Evolutionary conservation across 2,888 invertebrate species (phyloP), one percentile per base, ranked within the genome.

Genomic region (Sepioteuthis lessoniana): DNA sequence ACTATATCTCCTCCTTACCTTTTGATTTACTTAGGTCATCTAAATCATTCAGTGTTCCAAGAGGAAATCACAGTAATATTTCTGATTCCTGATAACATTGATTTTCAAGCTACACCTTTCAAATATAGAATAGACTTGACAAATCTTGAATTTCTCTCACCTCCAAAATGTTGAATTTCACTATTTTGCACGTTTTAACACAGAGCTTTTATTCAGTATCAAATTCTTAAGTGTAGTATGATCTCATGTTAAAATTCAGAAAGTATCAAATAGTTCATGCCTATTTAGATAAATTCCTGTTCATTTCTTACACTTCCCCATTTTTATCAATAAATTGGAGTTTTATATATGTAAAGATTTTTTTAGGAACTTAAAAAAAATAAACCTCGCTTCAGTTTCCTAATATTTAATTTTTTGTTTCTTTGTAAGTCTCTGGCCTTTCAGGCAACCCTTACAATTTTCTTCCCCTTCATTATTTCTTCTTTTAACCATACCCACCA

Each of bases 361-460:
- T 76, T 76, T 25, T n/a, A n/a, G n/a, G 13, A 76, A 8, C n/a
- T 76, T 10, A 13, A 1, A 76, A 13, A 13, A 76, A 55, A 25
- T 55, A 25, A 4, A 19, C 37, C 8, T n/a, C 90, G 35, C 90
- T 37, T 90, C 90, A 91, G 16, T 31, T 19, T 42, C 91, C 25
- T 25, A 60, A 25, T 8, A 16, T n/a, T n/a, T n/a, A 3, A 16
- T 16, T 76, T n/a, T 76, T n/a, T 76, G 7, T 42, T 28, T 76
- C n/a, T 76, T n/a, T 35, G 13, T 35, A 76, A 76, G 76, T 10
- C n/a, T 76, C 16, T 76, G 19, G 10, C 16, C 16, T 76, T 76
- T 35, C n/a, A 76, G 76, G 76, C 76, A 76, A n/a, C n/a, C 76
- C 76, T n/a, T 76, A 76, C 76, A 76, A 76, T 76, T 76, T 76